phyloP scores from a whole-genome alignment of 1,140 invertebrate species.

The Drosophila murphyi region DNA sequence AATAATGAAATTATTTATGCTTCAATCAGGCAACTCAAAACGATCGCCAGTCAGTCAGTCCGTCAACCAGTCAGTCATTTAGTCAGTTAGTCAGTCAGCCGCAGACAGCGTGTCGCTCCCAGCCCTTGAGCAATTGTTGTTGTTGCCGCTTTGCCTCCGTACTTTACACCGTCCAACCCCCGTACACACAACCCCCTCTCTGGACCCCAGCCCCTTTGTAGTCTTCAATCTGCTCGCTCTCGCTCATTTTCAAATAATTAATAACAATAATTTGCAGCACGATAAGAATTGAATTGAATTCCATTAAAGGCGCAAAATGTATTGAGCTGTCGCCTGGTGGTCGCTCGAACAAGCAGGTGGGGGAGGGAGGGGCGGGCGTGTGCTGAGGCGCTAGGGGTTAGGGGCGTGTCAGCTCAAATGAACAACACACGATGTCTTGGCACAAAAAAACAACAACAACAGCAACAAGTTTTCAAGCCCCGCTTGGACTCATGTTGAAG shows the following conservation, averaged over 20 bases:
- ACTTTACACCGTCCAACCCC: background rate
- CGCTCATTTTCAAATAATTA: slow-evolving; percentile 74
- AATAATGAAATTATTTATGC: slow-evolving; percentile 77
- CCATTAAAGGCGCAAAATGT: slow-evolving; percentile 81
- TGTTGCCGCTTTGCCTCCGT: slow-evolving; percentile 9
- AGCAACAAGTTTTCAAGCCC: slow-evolving; percentile 60
- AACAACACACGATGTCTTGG: slow-evolving; percentile 50
- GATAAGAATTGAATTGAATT: slow-evolving; percentile 83
- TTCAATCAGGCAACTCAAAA: slow-evolving; percentile 46
- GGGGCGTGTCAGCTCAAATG: slow-evolving; percentile 62
- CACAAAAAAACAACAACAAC: slow-evolving; percentile 29
- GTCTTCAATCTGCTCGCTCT: background rate
- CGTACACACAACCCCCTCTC: background rate
- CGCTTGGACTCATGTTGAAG: slow-evolving; percentile 46
- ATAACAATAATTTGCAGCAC: slow-evolving; percentile 83
- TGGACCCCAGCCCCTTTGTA: background rate
- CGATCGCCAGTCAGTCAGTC: slow-evolving; percentile 42
- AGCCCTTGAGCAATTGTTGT: slow-evolving; percentile 79
- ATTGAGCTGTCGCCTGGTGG: slow-evolving; percentile 65
- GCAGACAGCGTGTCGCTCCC: slow-evolving; percentile 81
- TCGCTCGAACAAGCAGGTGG: slow-evolving; percentile 4
- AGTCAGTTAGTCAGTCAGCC: slow-evolving; percentile 4
- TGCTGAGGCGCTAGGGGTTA: slow-evolving; percentile 21
- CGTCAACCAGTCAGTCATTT: too few relatives aligned
- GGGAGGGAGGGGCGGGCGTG: slow-evolving; percentile 3